A percentile compares a stretch with the other conserved stretches of the same genome.
Evolutionary conservation across 2,113 vertebrate genomes (phyloP).

Genomic region (Caracal caracal): DNA sequence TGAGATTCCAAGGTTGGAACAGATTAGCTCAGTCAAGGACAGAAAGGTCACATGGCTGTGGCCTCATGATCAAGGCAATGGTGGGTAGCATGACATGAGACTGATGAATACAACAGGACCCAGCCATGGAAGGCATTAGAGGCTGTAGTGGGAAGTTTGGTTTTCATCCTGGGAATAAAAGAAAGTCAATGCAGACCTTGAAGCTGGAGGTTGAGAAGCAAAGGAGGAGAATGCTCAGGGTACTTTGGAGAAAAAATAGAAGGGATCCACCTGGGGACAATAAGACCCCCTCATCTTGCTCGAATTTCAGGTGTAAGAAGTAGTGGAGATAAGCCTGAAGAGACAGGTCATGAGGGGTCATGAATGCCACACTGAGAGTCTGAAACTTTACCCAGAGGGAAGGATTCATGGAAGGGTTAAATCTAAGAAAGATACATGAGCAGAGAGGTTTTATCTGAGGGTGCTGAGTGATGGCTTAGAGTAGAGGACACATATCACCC

Average conservation of each 20-base stretch:
- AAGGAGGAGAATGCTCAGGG: neutral
- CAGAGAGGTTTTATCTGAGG: neutral
- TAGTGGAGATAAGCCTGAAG: neutral
- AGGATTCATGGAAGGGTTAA: neutral
- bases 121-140: too few species aligned
- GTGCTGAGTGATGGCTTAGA: neutral
- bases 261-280: too few species aligned
- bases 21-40: neutral
- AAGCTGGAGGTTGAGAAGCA: neutral
- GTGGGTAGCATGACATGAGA: neutral
- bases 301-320: neutral
- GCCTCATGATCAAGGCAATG: neutral
- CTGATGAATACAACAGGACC: neutral
- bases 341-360: neutral
- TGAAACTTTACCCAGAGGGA: neutral
- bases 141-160: too few species aligned
- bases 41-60: neutral
- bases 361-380: neutral
- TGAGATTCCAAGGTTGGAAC: neutral
- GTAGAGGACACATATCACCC: neutral
- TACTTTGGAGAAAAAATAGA: neutral
- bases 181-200: neutral
- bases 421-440: neutral
- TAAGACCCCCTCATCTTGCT: neutral
- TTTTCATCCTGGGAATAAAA: neutral